These are phyloP conservation scores for Tinamus guttatus DNA, from an alignment of 2,113 vertebrate species.

Conservation along the genomic window DNA sequence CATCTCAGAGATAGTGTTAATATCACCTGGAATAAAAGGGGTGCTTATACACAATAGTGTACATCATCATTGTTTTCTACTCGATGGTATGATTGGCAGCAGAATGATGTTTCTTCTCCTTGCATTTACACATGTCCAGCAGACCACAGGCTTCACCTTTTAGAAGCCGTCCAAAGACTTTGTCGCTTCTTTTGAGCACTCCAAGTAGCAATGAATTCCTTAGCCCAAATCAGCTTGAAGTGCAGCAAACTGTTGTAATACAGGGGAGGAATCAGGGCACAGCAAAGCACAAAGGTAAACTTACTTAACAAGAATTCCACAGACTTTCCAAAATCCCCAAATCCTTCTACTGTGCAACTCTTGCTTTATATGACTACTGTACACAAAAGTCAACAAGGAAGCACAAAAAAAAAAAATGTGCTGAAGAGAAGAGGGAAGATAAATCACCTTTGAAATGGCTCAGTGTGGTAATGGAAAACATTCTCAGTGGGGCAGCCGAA, in stretches of 20 bases:
- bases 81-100: background rate
- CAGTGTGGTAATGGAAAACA: background rate
- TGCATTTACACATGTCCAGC: background rate
- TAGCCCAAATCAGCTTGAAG: background rate
- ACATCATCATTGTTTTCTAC: rapidly evolving
- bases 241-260: background rate
- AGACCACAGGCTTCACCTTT: background rate
- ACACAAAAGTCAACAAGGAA: background rate
- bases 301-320: background rate
- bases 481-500: background rate
- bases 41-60: rapidly evolving
- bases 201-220: background rate
- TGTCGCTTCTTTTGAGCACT: background rate
- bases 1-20: background rate
- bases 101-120: background rate
- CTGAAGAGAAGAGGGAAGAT: background rate
- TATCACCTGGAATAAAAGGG: background rate
- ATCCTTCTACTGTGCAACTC: background rate
- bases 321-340: background rate
- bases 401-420: background rate
- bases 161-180: background rate
- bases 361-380: background rate
- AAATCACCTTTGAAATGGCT: background rate
- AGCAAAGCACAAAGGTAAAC: background rate
- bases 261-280: background rate